phyloP scores from a whole-genome alignment of 2,797 vertebrate genomes.

The Molossus alvarezi region DNA sequence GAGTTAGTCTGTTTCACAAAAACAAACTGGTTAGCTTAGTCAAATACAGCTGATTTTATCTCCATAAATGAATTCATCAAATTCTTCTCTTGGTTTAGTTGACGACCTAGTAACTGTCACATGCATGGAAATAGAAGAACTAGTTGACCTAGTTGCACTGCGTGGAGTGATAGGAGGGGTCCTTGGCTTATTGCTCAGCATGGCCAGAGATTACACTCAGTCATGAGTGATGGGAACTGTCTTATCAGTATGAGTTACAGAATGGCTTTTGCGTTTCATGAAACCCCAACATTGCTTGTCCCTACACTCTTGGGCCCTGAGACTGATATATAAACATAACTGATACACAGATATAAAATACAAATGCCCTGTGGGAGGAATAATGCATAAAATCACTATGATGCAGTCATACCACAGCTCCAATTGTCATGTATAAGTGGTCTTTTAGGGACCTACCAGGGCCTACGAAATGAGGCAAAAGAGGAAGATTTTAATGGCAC shows the following conservation, averaged over 20 bases:
- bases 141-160: neutral
- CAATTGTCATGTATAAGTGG: neutral
- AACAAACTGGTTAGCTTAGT: neutral
- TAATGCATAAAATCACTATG: neutral
- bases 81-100: neutral
- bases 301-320: neutral
- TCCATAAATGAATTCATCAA: neutral
- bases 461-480: neutral
- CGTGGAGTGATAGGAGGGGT: neutral
- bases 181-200: neutral
- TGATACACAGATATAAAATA: neutral
- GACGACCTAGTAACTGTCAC: neutral
- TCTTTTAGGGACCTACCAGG: neutral
- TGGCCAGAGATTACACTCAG: neutral
- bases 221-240: neutral
- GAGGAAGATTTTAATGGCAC: neutral
- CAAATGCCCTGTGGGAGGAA: neutral
- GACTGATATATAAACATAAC: neutral
- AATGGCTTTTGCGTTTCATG: neutral
- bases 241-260: neutral
- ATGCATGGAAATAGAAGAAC: neutral
- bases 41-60: constrained; percentile 18
- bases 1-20: neutral
- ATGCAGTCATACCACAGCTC: neutral
- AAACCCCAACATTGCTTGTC: neutral